Conservation (phyloP, 64 coral and sea anemone species). For the Stichodactyla helianthus region DNA sequence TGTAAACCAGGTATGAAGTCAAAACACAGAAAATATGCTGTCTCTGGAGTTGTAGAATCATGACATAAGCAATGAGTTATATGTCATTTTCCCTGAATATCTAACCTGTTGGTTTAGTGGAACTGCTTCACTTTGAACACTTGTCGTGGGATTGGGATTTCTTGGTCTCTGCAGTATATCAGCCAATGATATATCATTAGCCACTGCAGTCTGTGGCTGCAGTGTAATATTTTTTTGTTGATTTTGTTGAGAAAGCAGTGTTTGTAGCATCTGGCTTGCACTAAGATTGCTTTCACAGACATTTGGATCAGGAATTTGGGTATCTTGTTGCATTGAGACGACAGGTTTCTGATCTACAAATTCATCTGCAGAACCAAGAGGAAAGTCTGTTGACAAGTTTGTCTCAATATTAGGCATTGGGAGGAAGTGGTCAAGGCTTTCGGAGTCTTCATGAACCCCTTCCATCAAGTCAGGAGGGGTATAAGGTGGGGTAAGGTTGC, state of each 20-base stretch:
- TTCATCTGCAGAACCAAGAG: background rate
- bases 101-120: constrained; percentile 1
- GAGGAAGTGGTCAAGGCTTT: background rate
- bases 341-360: background rate
- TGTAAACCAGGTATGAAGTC: no score
- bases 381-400: background rate
- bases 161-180: constrained; percentile 11
- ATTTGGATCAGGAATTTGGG: background rate
- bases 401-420: background rate
- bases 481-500: constrained; percentile 38
- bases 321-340: background rate
- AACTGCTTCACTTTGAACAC: background rate
- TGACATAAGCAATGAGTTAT: background rate
- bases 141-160: background rate
- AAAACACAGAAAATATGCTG: no score
- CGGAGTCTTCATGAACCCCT: background rate
- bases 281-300: background rate
- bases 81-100: background rate
- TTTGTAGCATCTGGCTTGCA: constrained; percentile 43
- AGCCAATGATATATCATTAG: background rate
- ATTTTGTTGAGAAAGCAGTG: constrained; percentile 38
- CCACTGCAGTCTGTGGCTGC: background rate
- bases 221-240: constrained; percentile 11
- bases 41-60: no score
- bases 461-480: constrained; percentile 59